Evolutionary conservation across 2,797 vertebrate genomes (phyloP).

Genomic region (Aeoliscus strigatus): DNA sequence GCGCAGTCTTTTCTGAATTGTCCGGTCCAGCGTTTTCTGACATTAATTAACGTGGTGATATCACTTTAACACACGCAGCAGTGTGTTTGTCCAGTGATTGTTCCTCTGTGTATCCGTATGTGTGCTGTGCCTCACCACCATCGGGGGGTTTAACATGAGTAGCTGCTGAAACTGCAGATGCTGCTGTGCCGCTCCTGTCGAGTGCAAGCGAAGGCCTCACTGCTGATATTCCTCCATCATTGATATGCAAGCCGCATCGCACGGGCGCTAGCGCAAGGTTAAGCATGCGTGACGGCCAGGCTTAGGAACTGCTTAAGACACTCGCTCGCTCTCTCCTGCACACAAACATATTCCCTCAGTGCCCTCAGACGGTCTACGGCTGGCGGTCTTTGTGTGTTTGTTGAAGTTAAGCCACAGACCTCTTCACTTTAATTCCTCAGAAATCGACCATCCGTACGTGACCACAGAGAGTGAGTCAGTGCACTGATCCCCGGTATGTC

Average conservation of each 20-base stretch:
- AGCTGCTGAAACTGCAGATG: conserved; percentile 37
- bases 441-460: conserved; percentile 24
- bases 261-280: conserved; percentile 74
- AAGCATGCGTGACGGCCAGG: conserved; percentile 75
- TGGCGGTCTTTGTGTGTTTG: too few relatives aligned
- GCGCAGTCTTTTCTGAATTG: too few relatives aligned
- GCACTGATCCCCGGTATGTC: conserved; percentile 38
- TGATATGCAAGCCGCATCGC: conserved; percentile 76
- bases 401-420: conserved; percentile 34
- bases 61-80: too few relatives aligned
- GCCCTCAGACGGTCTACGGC: too few relatives aligned
- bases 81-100: too few relatives aligned
- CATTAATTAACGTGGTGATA: too few relatives aligned
- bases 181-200: conserved; percentile 27
- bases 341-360: conserved; percentile 7
- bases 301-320: conserved; percentile 69
- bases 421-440: conserved; percentile 37
- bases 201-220: conserved; percentile 52
- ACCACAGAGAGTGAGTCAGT: conserved; percentile 14
- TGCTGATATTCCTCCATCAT: conserved; percentile 74
- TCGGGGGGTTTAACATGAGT: too few relatives aligned
- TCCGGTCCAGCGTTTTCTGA: too few relatives aligned
- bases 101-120: too few relatives aligned
- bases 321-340: conserved; percentile 27
- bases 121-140: too few relatives aligned